phyloP scores from a whole-genome alignment of 2,113 vertebrate species.

The Zootoca vivipara region DNA sequence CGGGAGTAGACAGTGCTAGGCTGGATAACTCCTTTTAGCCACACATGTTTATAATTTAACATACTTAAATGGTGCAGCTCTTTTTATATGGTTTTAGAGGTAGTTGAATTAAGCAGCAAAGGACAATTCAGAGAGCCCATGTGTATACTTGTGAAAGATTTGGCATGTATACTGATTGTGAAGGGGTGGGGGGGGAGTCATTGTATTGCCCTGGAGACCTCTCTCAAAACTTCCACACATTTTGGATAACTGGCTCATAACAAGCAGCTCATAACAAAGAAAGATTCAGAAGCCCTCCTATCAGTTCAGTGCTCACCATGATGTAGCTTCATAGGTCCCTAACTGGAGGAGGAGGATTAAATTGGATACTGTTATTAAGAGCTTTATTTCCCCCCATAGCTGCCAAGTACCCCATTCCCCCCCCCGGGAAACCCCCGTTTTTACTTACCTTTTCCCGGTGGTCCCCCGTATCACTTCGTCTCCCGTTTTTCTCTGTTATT shows the following conservation, averaged over 20 bases:
- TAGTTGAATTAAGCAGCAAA: not conserved
- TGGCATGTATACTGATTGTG: not conserved
- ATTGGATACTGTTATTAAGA: not conserved
- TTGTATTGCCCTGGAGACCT: not conserved
- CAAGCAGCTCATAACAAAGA: not conserved
- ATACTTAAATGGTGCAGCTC: not conserved
- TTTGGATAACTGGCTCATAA: not conserved
- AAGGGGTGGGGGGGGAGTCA: too few relatives aligned
- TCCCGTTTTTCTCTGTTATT: too few relatives aligned
- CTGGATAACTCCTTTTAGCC: too few relatives aligned
- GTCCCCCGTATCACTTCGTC: too few relatives aligned
- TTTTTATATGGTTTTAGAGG: not conserved
- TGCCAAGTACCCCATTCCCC: too few relatives aligned
- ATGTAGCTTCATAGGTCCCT: not conserved
- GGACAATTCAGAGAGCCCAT: not conserved
- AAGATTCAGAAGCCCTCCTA: not conserved
- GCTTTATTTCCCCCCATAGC: not conserved
- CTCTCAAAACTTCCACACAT: not conserved
- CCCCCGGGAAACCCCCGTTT: too few relatives aligned
- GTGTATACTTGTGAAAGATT: not conserved
- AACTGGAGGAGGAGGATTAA: not conserved
- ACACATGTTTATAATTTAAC: not conserved
- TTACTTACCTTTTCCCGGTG: too few relatives aligned
- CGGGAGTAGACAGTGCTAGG: not conserved
- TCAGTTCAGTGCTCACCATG: not conserved